A percentile compares a stretch with the other conserved stretches of the same genome.
Evolutionary conservation across 2,797 vertebrate species (phyloP).

Genomic region (Coendou prehensilis): DNA sequence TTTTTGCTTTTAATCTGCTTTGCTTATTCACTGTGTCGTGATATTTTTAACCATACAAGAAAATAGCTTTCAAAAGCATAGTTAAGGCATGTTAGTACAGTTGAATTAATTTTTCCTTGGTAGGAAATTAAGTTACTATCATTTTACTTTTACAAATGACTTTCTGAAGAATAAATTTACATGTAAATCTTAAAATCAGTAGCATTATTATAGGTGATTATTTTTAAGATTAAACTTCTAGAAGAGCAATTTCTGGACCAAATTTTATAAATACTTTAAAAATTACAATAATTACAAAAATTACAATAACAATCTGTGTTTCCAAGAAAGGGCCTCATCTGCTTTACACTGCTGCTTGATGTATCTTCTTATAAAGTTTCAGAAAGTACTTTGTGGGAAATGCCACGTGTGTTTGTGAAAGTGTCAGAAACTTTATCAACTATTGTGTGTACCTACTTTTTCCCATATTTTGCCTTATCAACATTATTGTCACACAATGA

Average conservation of each 20-base stretch:
- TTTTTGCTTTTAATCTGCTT: constrained; percentile 13
- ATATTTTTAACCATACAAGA: constrained; percentile 1
- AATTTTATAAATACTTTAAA: constrained; percentile 29
- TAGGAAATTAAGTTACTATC: constrained; percentile 38
- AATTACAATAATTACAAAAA: background rate
- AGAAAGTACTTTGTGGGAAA: background rate
- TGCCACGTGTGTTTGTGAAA: background rate
- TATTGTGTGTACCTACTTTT: background rate
- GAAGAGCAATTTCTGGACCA: background rate
- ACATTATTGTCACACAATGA: background rate
- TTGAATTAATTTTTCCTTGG: background rate
- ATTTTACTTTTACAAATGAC: constrained; percentile 35
- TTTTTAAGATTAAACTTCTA: constrained; percentile 59
- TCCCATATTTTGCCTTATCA: background rate
- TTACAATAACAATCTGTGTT: background rate
- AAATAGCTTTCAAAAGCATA: background rate
- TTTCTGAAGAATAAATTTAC: constrained; percentile 29
- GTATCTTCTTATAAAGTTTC: background rate
- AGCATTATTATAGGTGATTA: background rate
- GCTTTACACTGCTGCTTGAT: background rate
- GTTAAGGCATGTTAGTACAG: background rate
- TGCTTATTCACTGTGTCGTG: background rate
- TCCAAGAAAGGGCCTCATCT: background rate
- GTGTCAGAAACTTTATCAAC: background rate
- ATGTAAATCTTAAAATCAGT: background rate